phyloP scores from a whole-genome alignment of 1,140 invertebrate genomes.

The Zaprionus camerounensis region DNA sequence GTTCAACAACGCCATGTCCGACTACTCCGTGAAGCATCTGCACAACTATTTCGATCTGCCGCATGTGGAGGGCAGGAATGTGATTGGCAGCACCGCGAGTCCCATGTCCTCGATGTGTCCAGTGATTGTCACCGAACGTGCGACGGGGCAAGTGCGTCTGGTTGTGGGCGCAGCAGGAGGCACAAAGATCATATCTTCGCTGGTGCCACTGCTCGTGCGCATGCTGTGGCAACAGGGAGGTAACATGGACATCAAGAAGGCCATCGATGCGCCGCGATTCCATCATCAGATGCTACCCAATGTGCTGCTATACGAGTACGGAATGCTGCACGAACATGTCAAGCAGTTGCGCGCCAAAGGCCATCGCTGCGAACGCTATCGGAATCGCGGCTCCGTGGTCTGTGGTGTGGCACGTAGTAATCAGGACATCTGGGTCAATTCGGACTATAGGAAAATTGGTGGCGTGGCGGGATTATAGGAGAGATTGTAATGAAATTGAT shows the following conservation, averaged over 20 bases:
- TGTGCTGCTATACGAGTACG: slow-evolving; percentile 90
- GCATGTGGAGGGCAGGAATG: slow-evolving; percentile 89
- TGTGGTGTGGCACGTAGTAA: slow-evolving; percentile 88
- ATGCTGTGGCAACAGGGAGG: slow-evolving; percentile 89
- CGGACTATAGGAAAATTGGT: slow-evolving; percentile 93
- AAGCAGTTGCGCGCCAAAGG: slow-evolving; percentile 88
- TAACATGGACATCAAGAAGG: slow-evolving; percentile 88
- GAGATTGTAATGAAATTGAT: background rate
- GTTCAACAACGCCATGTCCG: slow-evolving; percentile 97
- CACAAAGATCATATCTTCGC: slow-evolving; percentile 94
- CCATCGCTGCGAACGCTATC: slow-evolving; percentile 88
- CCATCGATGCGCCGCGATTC: slow-evolving; percentile 92
- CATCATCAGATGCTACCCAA: slow-evolving; percentile 98
- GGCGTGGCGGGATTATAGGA: slow-evolving; percentile 89
- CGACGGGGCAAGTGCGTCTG: slow-evolving; percentile 90
- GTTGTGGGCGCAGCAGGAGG: slow-evolving; percentile 97
- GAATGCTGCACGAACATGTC: slow-evolving; percentile 87
- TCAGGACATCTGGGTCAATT: slow-evolving; percentile 89
- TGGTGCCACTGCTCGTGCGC: slow-evolving; percentile 89
- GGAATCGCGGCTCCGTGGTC: slow-evolving; percentile 89
- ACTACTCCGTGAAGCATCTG: slow-evolving; percentile 93
- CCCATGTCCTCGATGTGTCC: slow-evolving; percentile 97
- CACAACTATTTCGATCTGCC: slow-evolving; percentile 92
- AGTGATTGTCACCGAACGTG: slow-evolving; percentile 90
- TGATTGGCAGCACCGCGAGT: slow-evolving; percentile 91